Evolutionary conservation across 2,888 invertebrate genomes (phyloP), one percentile per base, ranked within the genome.

Genomic region (Cheilosia vernalis): DNA sequence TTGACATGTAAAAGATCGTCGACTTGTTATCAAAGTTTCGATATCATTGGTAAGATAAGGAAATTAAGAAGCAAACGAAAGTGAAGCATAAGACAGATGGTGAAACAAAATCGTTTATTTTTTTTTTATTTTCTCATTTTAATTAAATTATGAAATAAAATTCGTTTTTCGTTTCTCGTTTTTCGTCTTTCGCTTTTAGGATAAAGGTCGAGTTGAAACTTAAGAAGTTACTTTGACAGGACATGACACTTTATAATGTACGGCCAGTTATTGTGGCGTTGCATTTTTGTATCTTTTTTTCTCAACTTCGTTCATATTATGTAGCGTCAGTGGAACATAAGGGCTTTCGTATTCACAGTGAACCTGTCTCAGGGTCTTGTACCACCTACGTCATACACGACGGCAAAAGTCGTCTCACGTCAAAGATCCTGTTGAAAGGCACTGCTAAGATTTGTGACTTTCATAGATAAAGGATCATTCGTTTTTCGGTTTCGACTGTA

Each of bases 21-120:
- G 61, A 42, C 33, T 63, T 44, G 44, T 78, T 78, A 83, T 78
- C 72, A 73, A 61, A 56, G 42, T 56, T 66, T 78, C 66, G 78
- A 83, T 78, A 67, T 73, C 78, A 17, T 63, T 67, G 66, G 78
- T 67, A 73, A 83, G 83, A 78, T 78, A 83, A 42, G 24, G 61
- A 77, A 73, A 61, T 55, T 72, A 78, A 72, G 60, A 21, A 77
- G 55, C 47, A 58, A 69, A 64, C 30, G 13, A 63, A 63, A 69
- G 42, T 69, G 53, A 33, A 72, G 49, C 63, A 42, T 33, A 67
- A 56, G 53, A 74, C 64, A 63, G 56, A 64, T 60, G 76, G 21
- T 44, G 15, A 19, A 69, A 37, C 9, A 7, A 66, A 27, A 40
- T 44, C n/a, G 51, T 44, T 33, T 13, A 27, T 30, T 47, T 42